Conservation (phyloP, 2,888 invertebrate genomes). For the Drosophila seclusa region DNA sequence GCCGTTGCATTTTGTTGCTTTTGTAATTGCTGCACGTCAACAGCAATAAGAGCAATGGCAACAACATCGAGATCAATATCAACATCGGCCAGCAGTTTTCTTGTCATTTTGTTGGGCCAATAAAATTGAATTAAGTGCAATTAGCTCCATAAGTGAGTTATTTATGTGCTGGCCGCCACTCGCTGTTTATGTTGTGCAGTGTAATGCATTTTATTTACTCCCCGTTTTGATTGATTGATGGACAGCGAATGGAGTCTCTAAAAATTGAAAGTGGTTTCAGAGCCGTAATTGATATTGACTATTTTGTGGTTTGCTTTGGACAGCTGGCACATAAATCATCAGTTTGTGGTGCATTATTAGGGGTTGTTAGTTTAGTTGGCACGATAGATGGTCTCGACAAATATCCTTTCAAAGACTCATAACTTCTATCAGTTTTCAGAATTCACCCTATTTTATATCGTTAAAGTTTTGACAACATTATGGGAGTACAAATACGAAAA, state of each 20-base stretch:
- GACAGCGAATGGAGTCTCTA: constrained; percentile 13
- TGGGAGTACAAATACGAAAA: not conserved
- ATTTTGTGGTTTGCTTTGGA: constrained; percentile 10
- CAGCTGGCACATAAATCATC: constrained; percentile 20
- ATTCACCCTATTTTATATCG: not conserved
- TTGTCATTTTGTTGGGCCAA: constrained; percentile 51
- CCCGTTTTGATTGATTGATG: constrained; percentile 68
- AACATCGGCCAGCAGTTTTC: constrained; percentile 45
- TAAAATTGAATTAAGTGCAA: constrained; percentile 76
- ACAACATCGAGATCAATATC: constrained; percentile 58
- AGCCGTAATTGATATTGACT: constrained; percentile 40
- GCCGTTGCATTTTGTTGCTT: constrained; percentile 40
- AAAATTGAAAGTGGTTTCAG: constrained; percentile 54
- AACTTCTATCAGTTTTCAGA: not conserved
- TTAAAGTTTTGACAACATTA: not conserved
- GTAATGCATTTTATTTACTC: constrained; percentile 24
- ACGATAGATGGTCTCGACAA: not conserved
- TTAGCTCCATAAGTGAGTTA: constrained; percentile 74
- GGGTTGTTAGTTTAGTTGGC: not conserved
- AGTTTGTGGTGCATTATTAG: constrained; percentile 15
- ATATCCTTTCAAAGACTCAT: not conserved
- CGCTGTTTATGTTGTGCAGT: constrained; percentile 55
- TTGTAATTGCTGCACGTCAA: constrained; percentile 67
- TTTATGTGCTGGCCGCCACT: constrained; percentile 56
- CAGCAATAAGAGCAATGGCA: constrained; percentile 4